Evolutionary conservation across 2,888 invertebrate genomes (phyloP).

Genomic region (Orthosia cruda): DNA sequence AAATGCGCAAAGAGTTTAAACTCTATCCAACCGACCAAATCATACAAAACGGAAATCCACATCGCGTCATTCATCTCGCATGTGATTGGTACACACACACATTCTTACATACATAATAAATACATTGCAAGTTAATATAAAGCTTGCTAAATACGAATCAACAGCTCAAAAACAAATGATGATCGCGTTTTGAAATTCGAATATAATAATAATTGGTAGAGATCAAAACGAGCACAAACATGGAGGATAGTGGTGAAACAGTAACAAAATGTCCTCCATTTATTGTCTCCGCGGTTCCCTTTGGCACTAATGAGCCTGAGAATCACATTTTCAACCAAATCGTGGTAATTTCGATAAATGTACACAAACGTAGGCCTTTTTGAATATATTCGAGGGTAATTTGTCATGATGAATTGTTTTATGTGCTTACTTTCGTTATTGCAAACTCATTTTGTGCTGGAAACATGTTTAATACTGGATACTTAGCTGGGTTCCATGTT

Average conservation of each 20-base stretch:
- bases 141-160: neutral
- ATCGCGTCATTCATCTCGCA: too few relatives aligned
- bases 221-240: conserved; percentile 74
- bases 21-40: too few relatives aligned
- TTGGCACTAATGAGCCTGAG: conserved; percentile 77
- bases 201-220: conserved; percentile 69
- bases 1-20: too few relatives aligned
- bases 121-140: too few relatives aligned
- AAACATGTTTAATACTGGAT: conserved; percentile 16
- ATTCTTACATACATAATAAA: too few relatives aligned
- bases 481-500: neutral
- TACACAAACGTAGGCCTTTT: conserved; percentile 57
- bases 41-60: too few relatives aligned
- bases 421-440: conserved; percentile 49
- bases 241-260: conserved; percentile 74
- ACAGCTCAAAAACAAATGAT: conserved; percentile 24
- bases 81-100: too few relatives aligned
- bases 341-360: conserved; percentile 69
- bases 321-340: conserved; percentile 75
- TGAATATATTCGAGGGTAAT: conserved; percentile 57
- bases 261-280: conserved; percentile 78
- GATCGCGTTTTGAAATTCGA: too few relatives aligned
- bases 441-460: conserved; percentile 35
- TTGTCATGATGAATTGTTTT: conserved; percentile 53
- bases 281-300: conserved; percentile 76